Conservation (phyloP, 2,113 vertebrate genomes). For the Polyodon spathula region DNA sequence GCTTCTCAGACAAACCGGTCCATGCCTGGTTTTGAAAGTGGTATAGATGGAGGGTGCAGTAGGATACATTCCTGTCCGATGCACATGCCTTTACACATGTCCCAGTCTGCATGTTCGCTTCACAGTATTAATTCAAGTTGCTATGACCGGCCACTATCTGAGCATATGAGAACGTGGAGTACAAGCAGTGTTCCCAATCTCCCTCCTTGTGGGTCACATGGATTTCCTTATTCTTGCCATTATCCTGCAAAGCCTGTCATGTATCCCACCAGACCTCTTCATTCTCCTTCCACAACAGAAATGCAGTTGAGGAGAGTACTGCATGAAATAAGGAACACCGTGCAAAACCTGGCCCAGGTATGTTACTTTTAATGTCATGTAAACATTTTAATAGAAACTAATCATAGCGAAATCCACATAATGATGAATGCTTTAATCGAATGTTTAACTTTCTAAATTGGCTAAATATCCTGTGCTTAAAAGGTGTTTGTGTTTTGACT, state of each 20-base stretch:
- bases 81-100: slow-evolving; percentile 39
- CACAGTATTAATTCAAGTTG: slow-evolving; percentile 62
- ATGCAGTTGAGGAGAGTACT: slow-evolving; percentile 89
- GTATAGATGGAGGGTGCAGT: slow-evolving; percentile 34
- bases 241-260: slow-evolving; percentile 43
- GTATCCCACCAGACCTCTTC: slow-evolving; percentile 31
- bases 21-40: slow-evolving; percentile 14
- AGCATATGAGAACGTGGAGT: slow-evolving; percentile 58
- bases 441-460: too few relatives aligned
- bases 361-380: too few relatives aligned
- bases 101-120: slow-evolving; percentile 65
- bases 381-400: too few relatives aligned
- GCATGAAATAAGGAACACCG: slow-evolving; percentile 79
- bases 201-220: too few relatives aligned
- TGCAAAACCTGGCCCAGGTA: slow-evolving; percentile 85
- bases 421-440: too few relatives aligned
- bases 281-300: slow-evolving; percentile 67
- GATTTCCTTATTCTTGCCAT: slow-evolving; percentile 34
- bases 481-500: too few relatives aligned
- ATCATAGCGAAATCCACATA: too few relatives aligned
- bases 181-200: slow-evolving; percentile 77
- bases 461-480: too few relatives aligned
- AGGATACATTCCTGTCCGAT: slow-evolving; percentile 40
- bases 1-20: slow-evolving; percentile 28
- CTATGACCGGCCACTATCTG: slow-evolving; percentile 52